Base-by-base conservation (phyloP, 1,140 invertebrate genomes). In the Hyposmocoma kahamanoa region DNA sequence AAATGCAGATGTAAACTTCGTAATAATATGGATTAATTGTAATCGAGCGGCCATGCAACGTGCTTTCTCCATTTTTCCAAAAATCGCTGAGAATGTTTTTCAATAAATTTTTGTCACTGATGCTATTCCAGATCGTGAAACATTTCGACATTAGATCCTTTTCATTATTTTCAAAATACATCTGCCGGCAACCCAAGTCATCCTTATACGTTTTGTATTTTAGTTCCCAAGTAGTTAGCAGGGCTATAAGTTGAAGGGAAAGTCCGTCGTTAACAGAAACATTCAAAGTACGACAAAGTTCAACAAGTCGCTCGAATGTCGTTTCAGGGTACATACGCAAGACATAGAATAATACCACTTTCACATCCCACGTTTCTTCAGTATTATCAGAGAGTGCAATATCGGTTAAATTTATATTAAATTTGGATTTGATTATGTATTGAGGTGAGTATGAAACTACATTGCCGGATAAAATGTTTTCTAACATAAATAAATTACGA, bases 21-120 rank as follows among this genome's bases (percentile, higher is more conserved):
- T 87, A 87, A 64, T 74, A 84, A 67, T 87, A 87, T 11, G 77
- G 77, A 67, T 84, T 86, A 32, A 87, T 68, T n/a, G 77, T 78
- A 24, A 87, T 58, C 3, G 67, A 50, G 18, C 73, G 77, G 20
- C 84, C 75, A 61, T 84, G 74, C 42, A 87, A 62, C n/a, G 80
- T 63, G 4, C 85, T 70, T 67, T 87, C 86, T 20, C 86, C 86
- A 55, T 79, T 84, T 65, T 75, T 81, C 74, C 84, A 86, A 51
- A 87, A 74, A 60, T 84, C 77, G 28, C 59, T 77, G 15, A 87
- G 67, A 48, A 86, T 69, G 44, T 85, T 78, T 36, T 55, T 72
- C 47, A 86, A 45, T 51, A 80, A 77, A 30, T 76, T 67, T 60
- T 80, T 86, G 36, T 62, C 69, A 44, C 68, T 60, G 49, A 87